These are phyloP conservation scores for Corythornis cristatus DNA, from an alignment of 2,113 vertebrate species.

Conservation along the genomic window DNA sequence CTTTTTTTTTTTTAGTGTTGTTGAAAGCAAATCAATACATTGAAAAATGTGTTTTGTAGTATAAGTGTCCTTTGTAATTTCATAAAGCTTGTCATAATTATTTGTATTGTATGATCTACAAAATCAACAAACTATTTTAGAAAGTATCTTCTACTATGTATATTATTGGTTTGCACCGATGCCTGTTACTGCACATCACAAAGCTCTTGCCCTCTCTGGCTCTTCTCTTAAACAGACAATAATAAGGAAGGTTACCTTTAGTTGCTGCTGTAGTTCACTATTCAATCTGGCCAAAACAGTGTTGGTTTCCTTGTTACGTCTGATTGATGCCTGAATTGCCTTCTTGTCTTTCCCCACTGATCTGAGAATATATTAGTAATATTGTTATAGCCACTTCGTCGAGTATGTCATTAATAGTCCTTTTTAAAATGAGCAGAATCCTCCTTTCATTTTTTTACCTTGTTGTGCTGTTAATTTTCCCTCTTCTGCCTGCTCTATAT, in stretches of 20 bases:
- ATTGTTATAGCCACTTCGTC: neutral
- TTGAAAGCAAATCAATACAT: neutral
- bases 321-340: conserved; percentile 97
- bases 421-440: neutral
- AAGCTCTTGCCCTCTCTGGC: neutral
- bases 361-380: conserved; percentile 75
- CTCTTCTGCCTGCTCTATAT: neutral
- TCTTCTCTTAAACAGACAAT: neutral
- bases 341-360: conserved; percentile 98
- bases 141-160: neutral
- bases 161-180: neutral
- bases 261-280: conserved; percentile 96
- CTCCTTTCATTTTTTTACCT: neutral
- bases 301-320: conserved; percentile 99
- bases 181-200: neutral
- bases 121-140: neutral
- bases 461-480: neutral
- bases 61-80: neutral
- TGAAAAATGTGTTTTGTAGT: neutral
- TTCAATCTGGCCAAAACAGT: conserved; percentile 97
- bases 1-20: neutral
- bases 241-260: conserved; percentile 84
- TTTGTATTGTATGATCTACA: neutral
- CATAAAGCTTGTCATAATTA: neutral
- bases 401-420: neutral